phyloP scores from a whole-genome alignment of 2,797 vertebrate species.

The Pseudopleuronectes americanus region DNA sequence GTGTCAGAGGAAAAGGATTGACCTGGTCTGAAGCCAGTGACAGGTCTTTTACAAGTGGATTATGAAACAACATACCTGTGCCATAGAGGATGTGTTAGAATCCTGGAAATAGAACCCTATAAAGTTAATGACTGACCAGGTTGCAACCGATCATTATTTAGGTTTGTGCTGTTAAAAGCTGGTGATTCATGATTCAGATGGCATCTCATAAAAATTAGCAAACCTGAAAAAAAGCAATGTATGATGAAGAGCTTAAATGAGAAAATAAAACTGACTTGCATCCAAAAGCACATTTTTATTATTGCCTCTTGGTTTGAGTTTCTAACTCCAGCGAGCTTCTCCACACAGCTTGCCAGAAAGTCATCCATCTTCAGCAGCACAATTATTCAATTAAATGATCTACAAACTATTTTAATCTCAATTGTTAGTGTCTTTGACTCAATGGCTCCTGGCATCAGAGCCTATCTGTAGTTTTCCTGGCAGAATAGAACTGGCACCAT shows the following conservation, averaged over 20 bases:
- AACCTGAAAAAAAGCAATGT: background rate
- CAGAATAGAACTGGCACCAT: no score
- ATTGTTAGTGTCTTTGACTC: background rate
- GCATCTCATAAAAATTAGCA: background rate
- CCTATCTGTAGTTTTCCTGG: no score
- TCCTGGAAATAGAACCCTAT: background rate
- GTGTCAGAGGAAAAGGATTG: no score
- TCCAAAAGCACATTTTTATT: background rate
- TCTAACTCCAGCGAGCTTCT: background rate
- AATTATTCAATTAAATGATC: background rate
- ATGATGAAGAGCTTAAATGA: background rate
- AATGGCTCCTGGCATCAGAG: background rate
- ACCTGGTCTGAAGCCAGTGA: no score
- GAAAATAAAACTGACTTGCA: background rate
- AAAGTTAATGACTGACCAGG: background rate
- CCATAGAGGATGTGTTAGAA: no score
- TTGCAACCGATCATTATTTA: no score
- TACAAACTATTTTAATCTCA: background rate
- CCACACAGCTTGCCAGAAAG: background rate
- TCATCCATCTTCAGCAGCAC: background rate
- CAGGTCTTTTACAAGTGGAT: no score
- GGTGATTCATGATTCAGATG: background rate
- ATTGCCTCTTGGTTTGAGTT: background rate
- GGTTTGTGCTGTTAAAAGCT: background rate
- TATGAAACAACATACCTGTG: no score